Evolutionary conservation across 2,113 vertebrate species (phyloP).

Genomic region (Paramisgurnus dabryanus): DNA sequence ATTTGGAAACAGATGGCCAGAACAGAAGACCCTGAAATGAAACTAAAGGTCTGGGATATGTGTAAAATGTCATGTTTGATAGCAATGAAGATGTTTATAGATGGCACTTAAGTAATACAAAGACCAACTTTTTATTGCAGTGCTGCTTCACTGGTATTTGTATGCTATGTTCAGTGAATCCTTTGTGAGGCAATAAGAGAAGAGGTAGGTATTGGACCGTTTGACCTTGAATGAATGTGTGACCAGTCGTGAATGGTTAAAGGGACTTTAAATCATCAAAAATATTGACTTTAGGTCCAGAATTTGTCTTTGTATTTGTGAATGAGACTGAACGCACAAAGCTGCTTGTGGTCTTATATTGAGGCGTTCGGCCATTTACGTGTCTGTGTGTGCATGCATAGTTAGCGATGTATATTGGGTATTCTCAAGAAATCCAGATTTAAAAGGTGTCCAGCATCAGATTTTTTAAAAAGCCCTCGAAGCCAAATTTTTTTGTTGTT

Average conservation of each 20-base stretch:
- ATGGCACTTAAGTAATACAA: not conserved
- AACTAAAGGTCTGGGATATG: not conserved
- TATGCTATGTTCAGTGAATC: not conserved
- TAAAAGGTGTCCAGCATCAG: no score
- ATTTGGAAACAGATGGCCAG: not conserved
- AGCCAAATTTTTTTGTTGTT: no score
- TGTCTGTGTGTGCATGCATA: not conserved
- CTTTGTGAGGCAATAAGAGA: not conserved
- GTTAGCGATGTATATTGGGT: no score
- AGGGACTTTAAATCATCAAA: not conserved
- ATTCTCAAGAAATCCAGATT: no score
- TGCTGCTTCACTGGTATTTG: not conserved
- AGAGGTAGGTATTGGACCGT: not conserved
- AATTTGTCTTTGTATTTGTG: slow-evolving; percentile 1
- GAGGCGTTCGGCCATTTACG: not conserved
- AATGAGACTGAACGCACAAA: slow-evolving; percentile 29
- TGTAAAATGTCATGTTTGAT: not conserved
- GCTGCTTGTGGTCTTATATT: not conserved
- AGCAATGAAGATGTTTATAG: not conserved
- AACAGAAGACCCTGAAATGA: not conserved
- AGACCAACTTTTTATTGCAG: not conserved
- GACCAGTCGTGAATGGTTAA: slow-evolving; percentile 12
- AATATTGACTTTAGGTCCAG: not conserved
- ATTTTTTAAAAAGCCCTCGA: no score
- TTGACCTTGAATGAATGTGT: slow-evolving; percentile 28